phyloP scores from a whole-genome alignment of 2,888 invertebrate genomes.

The Ectemnius lituratus region DNA sequence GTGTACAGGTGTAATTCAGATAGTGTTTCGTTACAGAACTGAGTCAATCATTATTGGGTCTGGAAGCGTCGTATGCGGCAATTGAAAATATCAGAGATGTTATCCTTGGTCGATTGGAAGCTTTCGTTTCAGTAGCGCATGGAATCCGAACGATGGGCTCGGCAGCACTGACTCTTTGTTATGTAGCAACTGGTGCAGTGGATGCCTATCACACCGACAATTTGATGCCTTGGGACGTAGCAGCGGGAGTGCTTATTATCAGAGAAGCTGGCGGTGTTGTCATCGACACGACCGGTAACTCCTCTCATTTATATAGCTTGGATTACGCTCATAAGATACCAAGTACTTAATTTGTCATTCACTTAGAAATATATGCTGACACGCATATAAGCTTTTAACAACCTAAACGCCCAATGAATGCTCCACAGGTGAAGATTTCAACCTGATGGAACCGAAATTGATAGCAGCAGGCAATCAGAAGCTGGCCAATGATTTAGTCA shows the following conservation, averaged over 20 bases:
- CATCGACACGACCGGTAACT: slow-evolving; percentile 82
- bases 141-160: slow-evolving; percentile 86
- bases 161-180: slow-evolving; percentile 86
- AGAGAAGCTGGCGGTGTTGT: slow-evolving; percentile 88
- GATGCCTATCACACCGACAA: slow-evolving; percentile 88
- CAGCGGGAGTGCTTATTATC: slow-evolving; percentile 86
- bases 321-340: neutral
- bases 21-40: slow-evolving; percentile 57
- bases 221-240: slow-evolving; percentile 89
- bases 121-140: slow-evolving; percentile 71
- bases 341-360: too few species aligned
- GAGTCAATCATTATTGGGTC: slow-evolving; percentile 67
- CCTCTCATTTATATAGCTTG: neutral
- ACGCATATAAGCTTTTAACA: neutral
- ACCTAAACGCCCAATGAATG: neutral
- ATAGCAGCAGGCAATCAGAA: slow-evolving; percentile 79
- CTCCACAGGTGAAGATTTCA: slow-evolving; percentile 77
- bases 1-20: neutral
- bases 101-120: slow-evolving; percentile 68
- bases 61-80: slow-evolving; percentile 71
- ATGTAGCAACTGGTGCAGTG: slow-evolving; percentile 85
- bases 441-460: slow-evolving; percentile 81
- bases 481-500: slow-evolving; percentile 78
- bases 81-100: slow-evolving; percentile 66
- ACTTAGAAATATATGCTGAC: neutral